Percentiles rank a stretch among this genome's conserved stretches.
phyloP scores from a whole-genome alignment of 2,888 invertebrate species.

The Volucella zonaria region DNA sequence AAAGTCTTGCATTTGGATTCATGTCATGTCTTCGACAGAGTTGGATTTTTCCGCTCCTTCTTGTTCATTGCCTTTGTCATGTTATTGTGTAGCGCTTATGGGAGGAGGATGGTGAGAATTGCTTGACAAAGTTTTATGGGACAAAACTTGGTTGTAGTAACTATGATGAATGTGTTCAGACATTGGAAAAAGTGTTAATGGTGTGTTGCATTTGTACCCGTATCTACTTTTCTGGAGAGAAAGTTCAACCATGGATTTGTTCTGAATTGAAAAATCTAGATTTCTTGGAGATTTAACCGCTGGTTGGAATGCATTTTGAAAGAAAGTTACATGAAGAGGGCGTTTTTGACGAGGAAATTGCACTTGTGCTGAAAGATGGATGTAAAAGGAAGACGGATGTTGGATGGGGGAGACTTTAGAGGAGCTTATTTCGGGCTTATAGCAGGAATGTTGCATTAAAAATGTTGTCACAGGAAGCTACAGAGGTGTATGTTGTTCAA shows the following conservation, averaged over 20 bases:
- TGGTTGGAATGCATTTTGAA: background rate
- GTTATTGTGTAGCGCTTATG: constrained; percentile 23
- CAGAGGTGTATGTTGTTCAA: too few relatives aligned
- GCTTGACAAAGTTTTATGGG: constrained; percentile 1
- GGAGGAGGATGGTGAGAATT: constrained; percentile 4
- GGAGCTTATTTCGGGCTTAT: too few relatives aligned
- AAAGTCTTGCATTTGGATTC: constrained; percentile 32
- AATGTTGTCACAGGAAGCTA: too few relatives aligned
- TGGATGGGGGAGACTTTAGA: too few relatives aligned
- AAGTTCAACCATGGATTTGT: constrained; percentile 42
- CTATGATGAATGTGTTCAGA: constrained; percentile 21
- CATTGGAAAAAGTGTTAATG: constrained; percentile 43
- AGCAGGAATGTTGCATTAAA: too few relatives aligned
- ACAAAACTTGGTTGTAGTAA: background rate
- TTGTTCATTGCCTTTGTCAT: background rate
- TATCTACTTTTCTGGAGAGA: background rate
- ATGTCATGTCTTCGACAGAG: constrained; percentile 17
- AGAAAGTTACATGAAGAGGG: constrained; percentile 4
- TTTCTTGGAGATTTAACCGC: background rate
- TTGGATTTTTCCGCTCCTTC: background rate
- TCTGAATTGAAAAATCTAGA: constrained; percentile 39
- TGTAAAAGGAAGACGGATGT: background rate
- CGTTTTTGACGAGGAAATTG: constrained; percentile 7
- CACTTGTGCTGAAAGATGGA: background rate
- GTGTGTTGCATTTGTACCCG: constrained; percentile 21